Percentiles rank a stretch among this genome's conserved stretches.
These are phyloP conservation scores for Amyelois transitella DNA, from an alignment of 1,140 invertebrate species.

Conservation along the genomic window DNA sequence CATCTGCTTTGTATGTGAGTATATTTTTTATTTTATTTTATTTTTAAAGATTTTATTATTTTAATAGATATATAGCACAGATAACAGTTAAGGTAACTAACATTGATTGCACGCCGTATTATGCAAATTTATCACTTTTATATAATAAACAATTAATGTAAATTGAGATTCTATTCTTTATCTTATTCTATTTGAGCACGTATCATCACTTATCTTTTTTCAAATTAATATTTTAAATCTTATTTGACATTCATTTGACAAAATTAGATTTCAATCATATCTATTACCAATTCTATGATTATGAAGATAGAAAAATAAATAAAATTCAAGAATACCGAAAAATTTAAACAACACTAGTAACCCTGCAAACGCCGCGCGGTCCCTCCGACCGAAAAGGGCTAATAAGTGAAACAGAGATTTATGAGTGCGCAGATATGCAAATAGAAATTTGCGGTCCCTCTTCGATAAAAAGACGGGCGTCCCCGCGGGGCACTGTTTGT, in stretches of 20 bases:
- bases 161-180: too few species aligned
- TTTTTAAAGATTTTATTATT: neutral
- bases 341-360: conserved; percentile 28
- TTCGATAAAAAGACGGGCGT: conserved; percentile 65
- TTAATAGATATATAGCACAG: too few species aligned
- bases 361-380: conserved; percentile 27
- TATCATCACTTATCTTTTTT: too few species aligned
- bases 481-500: conserved; percentile 51
- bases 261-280: neutral
- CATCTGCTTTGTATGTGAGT: neutral
- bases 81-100: too few species aligned
- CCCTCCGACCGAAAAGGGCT: conserved; percentile 44
- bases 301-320: neutral
- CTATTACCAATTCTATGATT: too few species aligned
- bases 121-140: too few species aligned
- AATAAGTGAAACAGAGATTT: conserved; percentile 73
- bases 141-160: too few species aligned
- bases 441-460: conserved; percentile 69
- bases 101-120: too few species aligned
- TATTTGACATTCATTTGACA: too few species aligned
- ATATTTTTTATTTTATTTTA: neutral
- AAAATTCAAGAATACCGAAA: neutral
- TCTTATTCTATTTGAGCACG: too few species aligned
- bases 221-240: too few species aligned
- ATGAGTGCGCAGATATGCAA: conserved; percentile 70